Base-by-base conservation (phyloP, 2,888 invertebrate genomes). In the Ellobium chinense region DNA sequence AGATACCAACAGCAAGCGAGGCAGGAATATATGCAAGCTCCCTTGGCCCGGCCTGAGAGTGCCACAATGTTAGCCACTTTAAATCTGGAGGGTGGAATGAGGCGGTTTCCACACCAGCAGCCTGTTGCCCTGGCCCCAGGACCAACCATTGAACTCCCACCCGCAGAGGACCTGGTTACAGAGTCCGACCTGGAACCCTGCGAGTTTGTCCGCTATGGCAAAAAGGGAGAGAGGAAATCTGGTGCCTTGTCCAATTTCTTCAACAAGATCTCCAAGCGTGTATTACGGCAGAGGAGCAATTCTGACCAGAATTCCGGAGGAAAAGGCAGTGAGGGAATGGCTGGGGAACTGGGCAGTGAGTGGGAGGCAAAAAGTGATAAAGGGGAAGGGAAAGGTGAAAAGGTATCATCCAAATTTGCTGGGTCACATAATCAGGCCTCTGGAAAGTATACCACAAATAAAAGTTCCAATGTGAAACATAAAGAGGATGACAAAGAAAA, bases 21-120 rank as follows among this genome's bases (percentile, higher is more conserved):
- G 1, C 69, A 36, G 1, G 86, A 85, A 9, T 66, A 82, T 21
- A 69, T 66, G 3, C 76, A 75, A 7, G 90, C 89, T 27, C 89
- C 90, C 0, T 62, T 90, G 9, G 90, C 87, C 5, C 84, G 87
- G 58, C 88, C 88, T 14, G 89, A 90, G 65, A 89, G 90, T 72
- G 81, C 85, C 24, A 87, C 87, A 73, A 88, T 86, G 34, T 63
- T 90, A 31, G 88, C 89, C 9, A 88, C 87, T 1, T 83, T 90
- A 36, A 88, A 90, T 80, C 86, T 90, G 24, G 90, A 90, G 72
- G 88, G 86, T 31, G 77, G 85, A 4, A 87, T 87, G 34, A 37
- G 31, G 5, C 75, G 39, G 1, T 65, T 46, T 3, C 77, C 86
- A 4, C 80, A 84, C 9, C 81, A 84, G 0, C 85, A 85, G 54